These are phyloP conservation scores for Sycobia sp. DNA, from an alignment of 1,140 invertebrate species.

Conservation along the genomic window DNA sequence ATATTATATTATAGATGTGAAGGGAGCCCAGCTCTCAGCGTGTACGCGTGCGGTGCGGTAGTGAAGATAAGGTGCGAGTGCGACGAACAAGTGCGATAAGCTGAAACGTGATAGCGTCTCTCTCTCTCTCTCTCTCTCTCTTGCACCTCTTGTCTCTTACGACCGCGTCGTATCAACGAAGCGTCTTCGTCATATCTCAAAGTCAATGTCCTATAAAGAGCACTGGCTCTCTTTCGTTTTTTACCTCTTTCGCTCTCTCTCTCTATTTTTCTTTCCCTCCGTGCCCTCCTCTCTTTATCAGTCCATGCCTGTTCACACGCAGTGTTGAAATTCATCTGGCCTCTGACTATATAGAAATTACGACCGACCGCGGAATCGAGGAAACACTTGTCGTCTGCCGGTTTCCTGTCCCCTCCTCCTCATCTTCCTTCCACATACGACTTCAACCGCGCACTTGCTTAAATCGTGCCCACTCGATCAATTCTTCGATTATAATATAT, in stretches of 20 bases:
- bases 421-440: too few relatives aligned
- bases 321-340: too few relatives aligned
- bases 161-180: constrained; percentile 40
- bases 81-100: constrained; percentile 54
- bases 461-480: too few relatives aligned
- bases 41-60: constrained; percentile 24
- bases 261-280: not conserved
- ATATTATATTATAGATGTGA: too few relatives aligned
- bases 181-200: constrained; percentile 57
- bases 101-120: constrained; percentile 54
- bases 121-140: not conserved
- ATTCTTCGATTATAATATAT: too few relatives aligned
- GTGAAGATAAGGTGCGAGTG: constrained; percentile 48
- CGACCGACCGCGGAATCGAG: too few relatives aligned
- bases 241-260: not conserved
- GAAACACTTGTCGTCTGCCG: too few relatives aligned
- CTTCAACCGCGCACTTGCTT: too few relatives aligned
- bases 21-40: constrained; percentile 13
- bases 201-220: constrained; percentile 63
- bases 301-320: not conserved
- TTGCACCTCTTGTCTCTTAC: not conserved
- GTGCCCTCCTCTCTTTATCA: not conserved
- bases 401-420: too few relatives aligned
- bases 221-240: constrained; percentile 39
- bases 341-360: too few relatives aligned